phyloP scores from a whole-genome alignment of 2,113 vertebrate species.

The Saiga tatarica region DNA sequence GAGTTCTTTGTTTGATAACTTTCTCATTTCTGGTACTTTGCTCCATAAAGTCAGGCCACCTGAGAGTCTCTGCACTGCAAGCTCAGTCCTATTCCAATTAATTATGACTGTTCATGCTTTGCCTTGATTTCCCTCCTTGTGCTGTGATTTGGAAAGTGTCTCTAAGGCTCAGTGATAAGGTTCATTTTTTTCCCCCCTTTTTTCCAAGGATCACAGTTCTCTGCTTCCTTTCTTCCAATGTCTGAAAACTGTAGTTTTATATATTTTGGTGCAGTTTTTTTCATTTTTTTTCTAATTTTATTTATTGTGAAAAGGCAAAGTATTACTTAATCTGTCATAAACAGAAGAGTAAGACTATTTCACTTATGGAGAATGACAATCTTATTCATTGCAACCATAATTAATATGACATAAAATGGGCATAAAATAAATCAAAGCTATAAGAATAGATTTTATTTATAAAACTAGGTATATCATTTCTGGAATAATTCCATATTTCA shows the following conservation, averaged over 20 bases:
- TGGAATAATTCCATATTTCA: background rate
- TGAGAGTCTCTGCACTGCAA: fast-evolving
- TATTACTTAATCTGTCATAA: background rate
- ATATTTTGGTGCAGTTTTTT: background rate
- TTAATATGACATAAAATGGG: background rate
- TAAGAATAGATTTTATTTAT: background rate
- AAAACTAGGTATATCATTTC: background rate
- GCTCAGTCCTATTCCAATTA: background rate
- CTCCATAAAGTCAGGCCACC: background rate
- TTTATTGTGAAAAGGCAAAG: background rate
- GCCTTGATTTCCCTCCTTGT: background rate
- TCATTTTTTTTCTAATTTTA: background rate
- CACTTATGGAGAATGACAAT: background rate
- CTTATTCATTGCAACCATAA: background rate
- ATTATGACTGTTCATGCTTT: background rate
- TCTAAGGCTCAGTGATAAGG: background rate
- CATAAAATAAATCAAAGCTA: background rate
- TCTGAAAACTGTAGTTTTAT: background rate
- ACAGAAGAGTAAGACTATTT: background rate
- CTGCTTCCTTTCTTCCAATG: background rate
- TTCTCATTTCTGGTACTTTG: background rate
- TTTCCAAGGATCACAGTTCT: background rate
- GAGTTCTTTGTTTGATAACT: background rate
- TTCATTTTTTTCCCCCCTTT: background rate
- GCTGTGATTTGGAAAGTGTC: background rate